These are phyloP conservation scores for Xiphophorus hellerii DNA, from an alignment of 2,113 vertebrate genomes.

Conservation along the genomic window DNA sequence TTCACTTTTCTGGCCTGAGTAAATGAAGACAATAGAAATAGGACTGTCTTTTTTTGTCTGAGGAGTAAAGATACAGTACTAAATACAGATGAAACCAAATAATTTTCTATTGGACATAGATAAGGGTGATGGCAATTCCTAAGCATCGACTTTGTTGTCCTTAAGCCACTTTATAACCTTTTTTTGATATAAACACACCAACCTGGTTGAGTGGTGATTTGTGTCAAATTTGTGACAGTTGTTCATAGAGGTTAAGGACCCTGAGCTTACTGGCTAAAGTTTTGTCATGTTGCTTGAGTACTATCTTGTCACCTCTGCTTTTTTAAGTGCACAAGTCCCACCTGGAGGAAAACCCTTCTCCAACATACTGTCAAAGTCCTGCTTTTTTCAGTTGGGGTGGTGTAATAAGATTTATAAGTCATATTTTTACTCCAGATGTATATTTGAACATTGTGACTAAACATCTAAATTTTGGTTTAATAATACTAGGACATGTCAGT, in stretches of 20 bases:
- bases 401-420: not conserved
- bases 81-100: no score
- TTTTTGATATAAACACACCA: not conserved
- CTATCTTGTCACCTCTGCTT: not conserved
- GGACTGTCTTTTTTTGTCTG: not conserved
- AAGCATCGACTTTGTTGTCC: not conserved
- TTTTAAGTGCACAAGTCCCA: not conserved
- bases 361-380: no score
- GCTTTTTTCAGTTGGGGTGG: no score
- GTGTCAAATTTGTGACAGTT: not conserved
- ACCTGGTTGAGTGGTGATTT: not conserved
- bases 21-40: not conserved
- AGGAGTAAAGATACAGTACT: not conserved
- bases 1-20: conserved; percentile 7
- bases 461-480: not conserved
- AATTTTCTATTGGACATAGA: not conserved
- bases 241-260: not conserved
- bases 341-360: no score
- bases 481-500: not conserved
- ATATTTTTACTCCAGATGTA: not conserved
- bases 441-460: not conserved
- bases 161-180: not conserved
- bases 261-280: not conserved
- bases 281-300: not conserved
- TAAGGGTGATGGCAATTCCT: not conserved